Conservation (phyloP, 2,113 vertebrate species). For the Catharus bicknelli region DNA sequence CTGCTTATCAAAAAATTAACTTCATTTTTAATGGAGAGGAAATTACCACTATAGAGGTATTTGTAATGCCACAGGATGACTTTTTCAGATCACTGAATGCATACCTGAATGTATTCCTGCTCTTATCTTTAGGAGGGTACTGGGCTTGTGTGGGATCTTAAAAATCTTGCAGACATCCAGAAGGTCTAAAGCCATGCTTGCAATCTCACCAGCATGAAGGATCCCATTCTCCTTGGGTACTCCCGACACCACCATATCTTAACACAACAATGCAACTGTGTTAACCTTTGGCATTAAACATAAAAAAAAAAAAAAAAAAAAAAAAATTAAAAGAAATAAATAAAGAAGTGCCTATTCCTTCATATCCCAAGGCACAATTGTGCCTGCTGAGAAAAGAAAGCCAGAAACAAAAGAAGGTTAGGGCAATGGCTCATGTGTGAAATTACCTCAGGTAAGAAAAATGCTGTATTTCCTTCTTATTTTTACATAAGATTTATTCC, state of each 20-base stretch:
- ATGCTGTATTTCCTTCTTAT: background rate
- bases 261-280: constrained; percentile 4
- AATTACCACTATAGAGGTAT: background rate
- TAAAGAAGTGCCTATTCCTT: background rate
- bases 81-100: background rate
- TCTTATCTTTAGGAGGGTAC: constrained; percentile 79
- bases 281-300: background rate
- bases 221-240: constrained; percentile 81
- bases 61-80: background rate
- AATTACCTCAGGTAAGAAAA: background rate
- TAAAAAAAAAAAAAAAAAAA: background rate
- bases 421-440: background rate
- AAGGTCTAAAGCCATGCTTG: constrained; percentile 85
- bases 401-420: background rate
- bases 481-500: background rate
- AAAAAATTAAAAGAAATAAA: background rate
- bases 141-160: constrained; percentile 83
- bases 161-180: constrained; percentile 81
- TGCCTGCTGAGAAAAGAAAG: background rate
- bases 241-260: constrained; percentile 87
- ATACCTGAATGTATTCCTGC: constrained; percentile 84
- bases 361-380: background rate
- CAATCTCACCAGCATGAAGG: constrained; percentile 76
- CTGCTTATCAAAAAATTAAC: background rate
- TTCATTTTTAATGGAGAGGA: background rate